Evolutionary conservation across 2,797 vertebrate species (phyloP).

Genomic region (Gephyroberyx darwinii): DNA sequence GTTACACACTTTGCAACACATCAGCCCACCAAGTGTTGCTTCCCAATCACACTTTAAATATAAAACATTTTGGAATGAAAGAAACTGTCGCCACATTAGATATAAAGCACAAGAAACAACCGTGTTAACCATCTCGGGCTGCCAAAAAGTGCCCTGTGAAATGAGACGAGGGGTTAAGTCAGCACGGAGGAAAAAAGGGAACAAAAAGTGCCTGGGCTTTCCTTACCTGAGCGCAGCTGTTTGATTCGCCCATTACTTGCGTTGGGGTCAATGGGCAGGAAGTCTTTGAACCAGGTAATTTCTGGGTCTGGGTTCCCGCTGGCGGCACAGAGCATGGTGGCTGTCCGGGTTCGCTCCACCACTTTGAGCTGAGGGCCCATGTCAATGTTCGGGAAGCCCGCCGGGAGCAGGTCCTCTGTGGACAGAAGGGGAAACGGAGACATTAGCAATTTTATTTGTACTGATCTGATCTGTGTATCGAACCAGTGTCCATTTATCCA

Average conservation of each 20-base stretch:
- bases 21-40: neutral
- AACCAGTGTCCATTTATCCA: neutral
- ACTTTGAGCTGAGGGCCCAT: slow-evolving; percentile 99
- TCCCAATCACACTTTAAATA: neutral
- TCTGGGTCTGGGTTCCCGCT: slow-evolving; percentile 98
- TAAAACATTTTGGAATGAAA: neutral
- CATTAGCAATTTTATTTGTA: neutral
- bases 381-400: slow-evolving; percentile 96
- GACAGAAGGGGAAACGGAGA: neutral
- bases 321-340: slow-evolving; percentile 98
- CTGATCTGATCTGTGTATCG: neutral
- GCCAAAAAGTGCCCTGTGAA: too few species aligned
- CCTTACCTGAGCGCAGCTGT: slow-evolving; percentile 95
- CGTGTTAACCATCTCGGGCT: too few species aligned
- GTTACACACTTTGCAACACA: neutral
- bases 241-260: slow-evolving; percentile 95
- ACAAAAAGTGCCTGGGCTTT: neutral
- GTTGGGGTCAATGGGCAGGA: slow-evolving; percentile 94
- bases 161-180: neutral
- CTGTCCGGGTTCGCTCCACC: slow-evolving; percentile 94
- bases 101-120: too few species aligned
- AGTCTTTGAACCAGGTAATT: slow-evolving; percentile 99
- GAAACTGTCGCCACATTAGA: neutral
- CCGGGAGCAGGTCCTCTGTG: slow-evolving; percentile 94
- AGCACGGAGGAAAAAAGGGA: slow-evolving; percentile 1